Percentiles rank a stretch among this genome's conserved stretches.
These are phyloP conservation scores for Pentamera pediparva DNA, from an alignment of 53 echinoderm and acorn worm genomes.

Conservation along the genomic window DNA sequence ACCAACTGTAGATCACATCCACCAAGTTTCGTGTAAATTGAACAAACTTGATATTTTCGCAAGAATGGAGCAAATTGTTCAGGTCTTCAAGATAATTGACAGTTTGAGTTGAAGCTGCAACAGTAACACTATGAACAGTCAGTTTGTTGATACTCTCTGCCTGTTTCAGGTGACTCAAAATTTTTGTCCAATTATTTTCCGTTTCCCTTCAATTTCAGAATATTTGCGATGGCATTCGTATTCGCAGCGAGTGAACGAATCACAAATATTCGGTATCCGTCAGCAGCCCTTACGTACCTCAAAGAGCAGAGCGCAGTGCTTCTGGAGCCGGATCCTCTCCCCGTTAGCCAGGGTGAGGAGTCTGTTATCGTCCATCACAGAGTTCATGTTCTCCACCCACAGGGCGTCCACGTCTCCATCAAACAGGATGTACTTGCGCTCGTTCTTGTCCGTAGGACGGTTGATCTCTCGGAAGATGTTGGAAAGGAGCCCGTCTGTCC, in stretches of 20 bases:
- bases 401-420: conserved; percentile 94
- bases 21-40: too few relatives aligned
- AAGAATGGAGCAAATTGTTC: too few relatives aligned
- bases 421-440: conserved; percentile 98
- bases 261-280: not conserved
- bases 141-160: too few relatives aligned
- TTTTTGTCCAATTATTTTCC: not conserved
- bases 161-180: too few relatives aligned
- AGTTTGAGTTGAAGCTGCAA: too few relatives aligned
- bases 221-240: too few relatives aligned
- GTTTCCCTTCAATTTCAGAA: not conserved
- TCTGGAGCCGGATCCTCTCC: conserved; percentile 93
- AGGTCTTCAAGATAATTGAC: too few relatives aligned
- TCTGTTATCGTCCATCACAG: conserved; percentile 96
- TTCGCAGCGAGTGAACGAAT: too few relatives aligned
- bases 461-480: conserved; percentile 99
- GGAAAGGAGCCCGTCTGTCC: conserved; percentile 98
- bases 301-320: conserved; percentile 96
- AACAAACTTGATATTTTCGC: too few relatives aligned
- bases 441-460: conserved; percentile 94
- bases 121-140: too few relatives aligned
- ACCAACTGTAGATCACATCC: too few relatives aligned
- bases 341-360: conserved; percentile 96
- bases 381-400: conserved; percentile 99
- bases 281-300: conserved; percentile 53